These are phyloP conservation scores for Umimayanthus chanpuru DNA, from an alignment of 92 coral and sea anemone genomes.

Conservation along the genomic window DNA sequence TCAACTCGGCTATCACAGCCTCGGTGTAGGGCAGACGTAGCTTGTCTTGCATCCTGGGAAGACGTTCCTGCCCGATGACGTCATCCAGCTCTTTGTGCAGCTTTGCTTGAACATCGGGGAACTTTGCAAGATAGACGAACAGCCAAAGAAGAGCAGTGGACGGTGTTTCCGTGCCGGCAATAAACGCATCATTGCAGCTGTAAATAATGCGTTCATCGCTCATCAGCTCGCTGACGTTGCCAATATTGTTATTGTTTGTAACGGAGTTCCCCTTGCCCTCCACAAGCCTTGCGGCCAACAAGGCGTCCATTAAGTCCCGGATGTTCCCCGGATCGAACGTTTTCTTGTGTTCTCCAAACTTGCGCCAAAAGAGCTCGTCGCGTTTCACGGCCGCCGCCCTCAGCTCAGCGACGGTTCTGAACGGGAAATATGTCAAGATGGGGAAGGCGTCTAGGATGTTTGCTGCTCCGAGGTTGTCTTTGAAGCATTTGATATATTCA, in stretches of 20 bases:
- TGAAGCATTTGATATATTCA: conserved; percentile 63
- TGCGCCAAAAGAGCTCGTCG: conserved; percentile 70
- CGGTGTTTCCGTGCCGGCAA: conserved; percentile 79
- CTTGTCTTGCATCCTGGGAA: conserved; percentile 68
- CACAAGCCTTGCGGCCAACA: conserved; percentile 44
- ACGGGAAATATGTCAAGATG: conserved; percentile 66
- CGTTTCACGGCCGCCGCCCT: conserved; percentile 53
- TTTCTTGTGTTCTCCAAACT: conserved; percentile 68
- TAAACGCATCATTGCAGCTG: conserved; percentile 68
- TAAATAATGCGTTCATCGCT: conserved; percentile 68
- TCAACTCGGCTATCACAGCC: conserved; percentile 63
- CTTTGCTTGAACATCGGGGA: conserved; percentile 66
- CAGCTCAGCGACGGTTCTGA: conserved; percentile 58
- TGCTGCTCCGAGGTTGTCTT: conserved; percentile 77
- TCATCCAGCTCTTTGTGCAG: conserved; percentile 68
- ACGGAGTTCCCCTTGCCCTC: background rate
- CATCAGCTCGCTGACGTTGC: background rate
- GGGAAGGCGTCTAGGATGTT: conserved; percentile 85
- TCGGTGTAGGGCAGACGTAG: conserved; percentile 60
- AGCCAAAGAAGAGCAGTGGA: conserved; percentile 73
- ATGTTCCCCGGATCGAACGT: conserved; percentile 38
- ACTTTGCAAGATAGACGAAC: conserved; percentile 60
- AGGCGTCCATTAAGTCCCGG: conserved; percentile 62
- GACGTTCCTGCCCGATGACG: conserved; percentile 39
- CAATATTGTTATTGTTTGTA: background rate